These are phyloP conservation scores for Dipodomys ordii DNA, from an alignment of 2,113 vertebrate species.

Conservation along the genomic window DNA sequence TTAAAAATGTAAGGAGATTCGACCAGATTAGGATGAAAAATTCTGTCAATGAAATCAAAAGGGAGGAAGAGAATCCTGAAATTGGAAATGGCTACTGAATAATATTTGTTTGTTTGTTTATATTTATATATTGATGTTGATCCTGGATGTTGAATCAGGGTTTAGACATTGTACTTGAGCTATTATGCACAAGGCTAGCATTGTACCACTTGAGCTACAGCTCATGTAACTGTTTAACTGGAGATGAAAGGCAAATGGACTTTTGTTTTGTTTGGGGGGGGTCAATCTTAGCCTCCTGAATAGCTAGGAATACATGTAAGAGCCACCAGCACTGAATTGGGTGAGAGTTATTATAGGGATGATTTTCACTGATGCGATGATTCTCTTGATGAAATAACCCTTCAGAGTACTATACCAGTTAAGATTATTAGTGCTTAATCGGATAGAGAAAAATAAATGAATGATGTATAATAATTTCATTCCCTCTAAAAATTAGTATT, in stretches of 20 bases:
- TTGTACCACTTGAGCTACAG: too few relatives aligned
- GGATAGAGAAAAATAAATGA: constrained; percentile 2
- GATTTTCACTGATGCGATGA: not conserved
- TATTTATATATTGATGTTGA: too few relatives aligned
- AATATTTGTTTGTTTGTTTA: too few relatives aligned
- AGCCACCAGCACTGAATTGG: too few relatives aligned
- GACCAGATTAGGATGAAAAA: not conserved
- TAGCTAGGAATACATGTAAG: too few relatives aligned
- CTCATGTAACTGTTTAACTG: too few relatives aligned
- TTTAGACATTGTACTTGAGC: too few relatives aligned
- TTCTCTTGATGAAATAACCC: not conserved
- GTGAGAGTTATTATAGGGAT: not conserved
- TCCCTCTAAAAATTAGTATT: not conserved
- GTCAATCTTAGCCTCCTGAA: too few relatives aligned
- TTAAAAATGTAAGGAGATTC: not conserved
- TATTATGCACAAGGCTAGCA: too few relatives aligned
- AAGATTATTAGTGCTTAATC: not conserved
- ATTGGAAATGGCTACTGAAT: not conserved
- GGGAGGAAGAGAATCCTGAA: not conserved
- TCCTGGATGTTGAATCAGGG: too few relatives aligned
- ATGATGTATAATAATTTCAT: not conserved
- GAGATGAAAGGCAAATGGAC: too few relatives aligned
- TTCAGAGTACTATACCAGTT: not conserved
- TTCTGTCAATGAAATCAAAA: not conserved
- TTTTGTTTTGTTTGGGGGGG: too few relatives aligned